A percentile compares a stretch with the other conserved stretches of the same genome.
Conservation (phyloP, 2,797 vertebrate genomes). For the Typhlichthys subterraneus region DNA sequence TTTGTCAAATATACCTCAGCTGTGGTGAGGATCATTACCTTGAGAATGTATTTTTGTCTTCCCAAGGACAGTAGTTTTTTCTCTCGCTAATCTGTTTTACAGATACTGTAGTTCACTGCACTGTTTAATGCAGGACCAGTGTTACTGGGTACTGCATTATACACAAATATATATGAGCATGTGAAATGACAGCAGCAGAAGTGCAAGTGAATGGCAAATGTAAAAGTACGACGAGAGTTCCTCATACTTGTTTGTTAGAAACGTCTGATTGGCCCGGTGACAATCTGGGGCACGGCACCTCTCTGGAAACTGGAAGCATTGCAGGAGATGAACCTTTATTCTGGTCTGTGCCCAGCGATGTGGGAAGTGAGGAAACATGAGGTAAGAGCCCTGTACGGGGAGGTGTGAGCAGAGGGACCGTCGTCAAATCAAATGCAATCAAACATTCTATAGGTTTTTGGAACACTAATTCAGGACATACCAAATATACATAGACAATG, state of each 20-base stretch:
- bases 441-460: too few relatives aligned
- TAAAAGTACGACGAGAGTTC: neutral
- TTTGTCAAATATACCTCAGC: too few relatives aligned
- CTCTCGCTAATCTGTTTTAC: slow-evolving; percentile 24
- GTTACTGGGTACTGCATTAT: too few relatives aligned
- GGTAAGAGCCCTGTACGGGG: slow-evolving; percentile 44
- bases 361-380: slow-evolving; percentile 31
- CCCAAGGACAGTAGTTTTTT: neutral
- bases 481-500: slow-evolving; percentile 5
- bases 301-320: slow-evolving; percentile 47
- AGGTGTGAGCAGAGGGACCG: too few relatives aligned
- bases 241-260: slow-evolving; percentile 62
- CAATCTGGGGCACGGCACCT: slow-evolving; percentile 27
- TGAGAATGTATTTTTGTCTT: too few relatives aligned
- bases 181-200: neutral
- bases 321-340: slow-evolving; percentile 41
- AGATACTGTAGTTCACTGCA: slow-evolving; percentile 11
- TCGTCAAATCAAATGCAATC: too few relatives aligned
- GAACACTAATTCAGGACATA: neutral
- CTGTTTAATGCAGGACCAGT: too few relatives aligned
- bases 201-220: neutral
- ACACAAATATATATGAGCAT: too few relatives aligned
- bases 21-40: too few relatives aligned
- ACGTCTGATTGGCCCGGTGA: slow-evolving; percentile 40
- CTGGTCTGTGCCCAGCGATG: slow-evolving; percentile 22